Percentiles rank a stretch among this genome's conserved stretches.
phyloP scores from a whole-genome alignment of 2,797 vertebrate genomes.

The Poeciliopsis paucimaculata region DNA sequence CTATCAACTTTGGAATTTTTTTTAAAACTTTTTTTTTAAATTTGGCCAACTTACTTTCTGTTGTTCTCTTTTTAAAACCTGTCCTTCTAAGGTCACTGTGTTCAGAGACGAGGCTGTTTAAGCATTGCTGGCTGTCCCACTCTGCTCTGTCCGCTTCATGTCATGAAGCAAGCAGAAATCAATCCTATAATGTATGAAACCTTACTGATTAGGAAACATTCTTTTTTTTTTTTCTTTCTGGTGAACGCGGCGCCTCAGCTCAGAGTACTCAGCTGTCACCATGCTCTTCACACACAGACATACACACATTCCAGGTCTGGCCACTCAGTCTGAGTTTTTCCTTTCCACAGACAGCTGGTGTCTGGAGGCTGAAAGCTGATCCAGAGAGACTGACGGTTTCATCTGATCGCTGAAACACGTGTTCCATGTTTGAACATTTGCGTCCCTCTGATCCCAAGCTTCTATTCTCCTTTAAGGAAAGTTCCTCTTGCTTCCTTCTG shows the following conservation, averaged over 20 bases:
- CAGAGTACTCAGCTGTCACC: constrained; percentile 50
- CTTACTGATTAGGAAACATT: constrained; percentile 16
- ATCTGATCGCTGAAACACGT: constrained; percentile 73
- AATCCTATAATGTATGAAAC: background rate
- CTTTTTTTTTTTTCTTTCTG: constrained; percentile 3
- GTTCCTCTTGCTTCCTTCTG: constrained; percentile 51
- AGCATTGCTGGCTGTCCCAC: background rate
- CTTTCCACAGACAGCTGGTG: constrained; percentile 71
- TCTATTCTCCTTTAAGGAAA: constrained; percentile 44
- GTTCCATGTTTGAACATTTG: constrained; percentile 70
- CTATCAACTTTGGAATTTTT: background rate
- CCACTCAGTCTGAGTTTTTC: constrained; percentile 58
- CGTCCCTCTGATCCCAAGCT: constrained; percentile 39
- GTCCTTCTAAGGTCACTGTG: background rate
- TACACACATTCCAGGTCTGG: constrained; percentile 65
- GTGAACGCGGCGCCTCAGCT: constrained; percentile 45
- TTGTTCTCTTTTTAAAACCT: background rate
- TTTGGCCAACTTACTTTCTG: background rate
- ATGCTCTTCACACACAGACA: constrained; percentile 27
- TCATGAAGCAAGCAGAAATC: background rate
- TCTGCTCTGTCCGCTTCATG: background rate
- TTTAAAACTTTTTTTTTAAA: background rate
- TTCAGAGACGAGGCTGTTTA: background rate
- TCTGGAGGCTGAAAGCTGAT: constrained; percentile 74
- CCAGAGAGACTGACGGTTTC: constrained; percentile 41